Base-by-base conservation (phyloP, 2,113 vertebrate species). In the Oreocharis arfaki region DNA sequence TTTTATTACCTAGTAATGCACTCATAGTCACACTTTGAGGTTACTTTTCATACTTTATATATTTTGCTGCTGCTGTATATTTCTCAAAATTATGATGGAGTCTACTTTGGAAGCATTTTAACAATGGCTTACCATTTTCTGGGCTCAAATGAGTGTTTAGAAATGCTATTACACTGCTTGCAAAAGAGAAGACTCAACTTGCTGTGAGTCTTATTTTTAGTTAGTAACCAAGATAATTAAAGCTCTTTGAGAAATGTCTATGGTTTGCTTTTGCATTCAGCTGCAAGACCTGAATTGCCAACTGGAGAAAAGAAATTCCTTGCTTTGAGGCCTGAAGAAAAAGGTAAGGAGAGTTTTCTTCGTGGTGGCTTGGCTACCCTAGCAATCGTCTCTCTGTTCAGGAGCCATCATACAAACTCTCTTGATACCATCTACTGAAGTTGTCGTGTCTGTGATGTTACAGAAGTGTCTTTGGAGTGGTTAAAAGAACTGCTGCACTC, bases 231-330 rank as follows among this genome's bases (percentile, higher is more conserved):
- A 53, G 83, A 57, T 84, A 87, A 89, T 87, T 71, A 53, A 86
- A 84, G 68, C 49, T 94, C 28, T 90, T 57, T 64, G 17, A 89
- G 67, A 95, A 97, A 87, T 42, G 9, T 59, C 56, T 75, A 0
- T 75, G 35, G 93, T 97, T 97, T 94, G 33, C 93, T 97, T 98
- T 91, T 49, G 6, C 18, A 17, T 87, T 60, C 91, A 99, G 99
- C 96, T 96, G 96, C 95, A 76, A 99, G 98, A 94, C 98, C 99
- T 26, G 99, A 99, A 28, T 92, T 98, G 77, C 96, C 98, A 49
- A 37, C 92, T 80, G 87, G 93, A 63, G 99, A 99, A 90, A 99
- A 97, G 97, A 99, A 98, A 78, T 97, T 98, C 52, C 92, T 97
- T 89, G 47, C 95, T 80, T 22, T 90, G 87, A 98, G 96, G 80